Base-by-base conservation (phyloP, 2,888 invertebrate species). In the Synanthedon vespiformis region DNA sequence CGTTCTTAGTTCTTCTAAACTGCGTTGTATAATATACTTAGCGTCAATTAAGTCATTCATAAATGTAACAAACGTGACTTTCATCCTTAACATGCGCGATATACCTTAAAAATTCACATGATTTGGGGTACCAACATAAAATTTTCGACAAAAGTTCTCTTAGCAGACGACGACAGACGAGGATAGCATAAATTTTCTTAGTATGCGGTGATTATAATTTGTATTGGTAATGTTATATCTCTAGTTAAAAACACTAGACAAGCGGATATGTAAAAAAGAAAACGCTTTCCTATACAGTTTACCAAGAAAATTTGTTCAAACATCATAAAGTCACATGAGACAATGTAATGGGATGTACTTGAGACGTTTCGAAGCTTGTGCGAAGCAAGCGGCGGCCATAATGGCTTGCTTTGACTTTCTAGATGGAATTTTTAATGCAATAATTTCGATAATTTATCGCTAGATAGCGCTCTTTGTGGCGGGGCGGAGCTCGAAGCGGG, bases 381-480 rank as follows among this genome's bases (percentile, higher is more conserved):
- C 48, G 48, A 48, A 50, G 12, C 49, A 49, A 64, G 65, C 60
- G 64, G 70, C 74, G 65, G 71, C 74, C 72, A 72, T 89, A 88
- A 86, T 81, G 81, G 83, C 83, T 82, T 88, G 87, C 90, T 90
- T 90, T 90, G 90, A 90, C 90, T 90, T 88, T 89, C 89, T 88
- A 90, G 90, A 90, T 90, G 90, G 90, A 90, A 90, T 90, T 90
- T 90, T 91, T 90, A 90, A 91, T 90, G 90, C 90, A 90, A 90
- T 90, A 90, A 90, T 90, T 90, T 89, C 90, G 88, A 91, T 88
- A 88, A 88, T 88, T 88, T 88, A 86, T 88, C 80, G 83, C 85
- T 84, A 83, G 84, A 83, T 84, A 77, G 79, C 79, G 77, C 77
- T 77, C 82, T 85, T 86, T 85, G 86, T 84, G 77, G 72, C 58